Base-by-base conservation (phyloP, 2,113 vertebrate species). In the Amblyopsis rosae region DNA sequence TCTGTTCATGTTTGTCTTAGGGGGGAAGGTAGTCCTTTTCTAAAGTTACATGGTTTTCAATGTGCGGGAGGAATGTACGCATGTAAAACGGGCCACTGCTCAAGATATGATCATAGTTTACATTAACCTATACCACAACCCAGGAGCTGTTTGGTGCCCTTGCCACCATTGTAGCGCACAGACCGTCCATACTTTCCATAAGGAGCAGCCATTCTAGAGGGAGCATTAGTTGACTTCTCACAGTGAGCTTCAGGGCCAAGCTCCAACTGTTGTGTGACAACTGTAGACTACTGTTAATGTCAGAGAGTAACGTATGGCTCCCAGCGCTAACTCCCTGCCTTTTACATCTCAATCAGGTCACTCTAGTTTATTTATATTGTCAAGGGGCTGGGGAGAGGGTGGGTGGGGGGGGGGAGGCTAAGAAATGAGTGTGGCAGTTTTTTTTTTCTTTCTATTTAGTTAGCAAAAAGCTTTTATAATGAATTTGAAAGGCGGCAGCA, bases 311-410 rank as follows among this genome's bases (percentile, higher is more conserved):
- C 77, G 82, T 85, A 91, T 87, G 86, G 81, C 81, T 90, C 89
- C 86, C 85, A 87, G 84, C 68, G 83, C 86, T 78, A 87, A 89
- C 70, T 89, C 88, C 84, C 89, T 88, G 89, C 87, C 85, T 91
- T 88, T 91, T 92, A 90, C 91, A 88, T 90, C 86, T 91, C 88
- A 90, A 89, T 89, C 87, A 90, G 91, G 87, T 90, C 91, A 92
- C 85, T 91, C 86, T 86, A 90, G 89, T 91, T 92, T 90, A 91
- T 91, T 91, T 92, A 89, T 90, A 86, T 90, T 89, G 86, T 87
- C 88, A 84, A 67, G 87, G 79, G 85, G 80, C 32, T 46, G 47
- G 49, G 54, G 54, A 65, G 58, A 69, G 72, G 10, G 73, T 61
- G 67, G 9, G 65, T 3, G 19, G 1, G 26, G 82, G 71, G 69